These are phyloP conservation scores for Cynodonichthys magdalenae DNA, from an alignment of 2,797 vertebrate genomes.

Conservation along the genomic window DNA sequence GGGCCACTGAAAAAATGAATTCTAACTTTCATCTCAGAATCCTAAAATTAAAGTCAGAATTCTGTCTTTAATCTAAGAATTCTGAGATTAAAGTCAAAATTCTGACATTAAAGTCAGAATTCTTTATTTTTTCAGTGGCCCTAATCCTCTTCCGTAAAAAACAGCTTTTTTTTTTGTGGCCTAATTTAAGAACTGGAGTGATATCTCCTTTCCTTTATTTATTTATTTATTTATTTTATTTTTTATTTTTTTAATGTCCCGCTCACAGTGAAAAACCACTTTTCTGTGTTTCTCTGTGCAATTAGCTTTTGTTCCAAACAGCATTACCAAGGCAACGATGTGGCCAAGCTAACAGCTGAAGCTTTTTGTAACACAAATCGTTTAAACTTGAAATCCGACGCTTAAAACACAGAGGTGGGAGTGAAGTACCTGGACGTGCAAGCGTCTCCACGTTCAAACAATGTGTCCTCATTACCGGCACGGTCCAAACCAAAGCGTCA, in stretches of 20 bases:
- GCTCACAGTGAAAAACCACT: slow-evolving; percentile 37
- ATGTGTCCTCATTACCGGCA: slow-evolving; percentile 27
- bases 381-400: slow-evolving; percentile 17
- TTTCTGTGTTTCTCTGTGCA: slow-evolving; percentile 31
- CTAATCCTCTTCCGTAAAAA: no score
- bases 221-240: slow-evolving; percentile 12
- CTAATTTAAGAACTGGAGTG: slow-evolving; percentile 64
- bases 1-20: no score
- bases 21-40: no score
- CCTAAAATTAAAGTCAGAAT: no score
- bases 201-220: slow-evolving; percentile 40
- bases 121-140: no score
- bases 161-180: slow-evolving; percentile 66
- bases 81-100: no score
- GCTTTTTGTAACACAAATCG: slow-evolving; percentile 21
- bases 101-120: no score
- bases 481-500: slow-evolving; percentile 29
- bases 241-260: slow-evolving; percentile 28
- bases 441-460: slow-evolving; percentile 27
- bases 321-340: slow-evolving; percentile 22
- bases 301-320: slow-evolving; percentile 50
- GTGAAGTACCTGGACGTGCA: slow-evolving; percentile 34
- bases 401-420: slow-evolving; percentile 32
- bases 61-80: no score
- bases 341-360: slow-evolving; percentile 15